phyloP scores from a whole-genome alignment of 2,888 invertebrate species.

The Lysandra coridon region DNA sequence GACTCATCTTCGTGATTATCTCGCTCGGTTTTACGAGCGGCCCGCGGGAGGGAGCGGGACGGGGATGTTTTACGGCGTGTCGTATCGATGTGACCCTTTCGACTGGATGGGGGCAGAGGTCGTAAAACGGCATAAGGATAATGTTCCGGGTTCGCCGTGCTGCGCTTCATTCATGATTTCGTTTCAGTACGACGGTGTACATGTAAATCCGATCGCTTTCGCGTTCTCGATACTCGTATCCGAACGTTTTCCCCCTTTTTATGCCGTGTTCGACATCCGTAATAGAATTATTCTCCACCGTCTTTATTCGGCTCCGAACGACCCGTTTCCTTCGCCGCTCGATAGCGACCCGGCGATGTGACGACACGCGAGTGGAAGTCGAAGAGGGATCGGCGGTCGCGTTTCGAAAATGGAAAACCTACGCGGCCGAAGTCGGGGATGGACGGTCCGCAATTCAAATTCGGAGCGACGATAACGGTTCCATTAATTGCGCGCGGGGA shows the following conservation, averaged over 20 bases:
- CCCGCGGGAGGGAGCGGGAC: constrained; percentile 59
- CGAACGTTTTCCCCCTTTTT: constrained; percentile 62
- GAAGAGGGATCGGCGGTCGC: constrained; percentile 33
- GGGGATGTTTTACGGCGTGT: constrained; percentile 66
- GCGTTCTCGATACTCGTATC: constrained; percentile 67
- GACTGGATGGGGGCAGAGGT: constrained; percentile 79
- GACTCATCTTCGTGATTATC: constrained; percentile 79
- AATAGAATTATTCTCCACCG: constrained; percentile 56
- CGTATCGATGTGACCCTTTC: constrained; percentile 77
- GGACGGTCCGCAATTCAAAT: constrained; percentile 60
- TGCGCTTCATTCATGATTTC: constrained; percentile 80
- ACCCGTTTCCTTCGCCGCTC: constrained; percentile 40
- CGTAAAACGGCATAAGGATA: constrained; percentile 81
- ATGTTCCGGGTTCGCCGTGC: constrained; percentile 79
- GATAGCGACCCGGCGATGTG: neutral
- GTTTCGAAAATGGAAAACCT: constrained; percentile 34
- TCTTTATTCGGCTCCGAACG: constrained; percentile 45
- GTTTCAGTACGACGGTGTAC: constrained; percentile 77
- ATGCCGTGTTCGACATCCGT: constrained; percentile 70
- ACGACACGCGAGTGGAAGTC: constrained; percentile 19
- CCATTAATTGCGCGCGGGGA: constrained; percentile 68
- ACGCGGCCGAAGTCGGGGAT: neutral
- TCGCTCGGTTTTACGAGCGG: constrained; percentile 68
- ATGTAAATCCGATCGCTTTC: constrained; percentile 78
- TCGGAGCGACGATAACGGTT: constrained; percentile 61